Percentiles rank a stretch among this genome's conserved stretches.
Conservation (phyloP, 2,888 invertebrate species). For the Parasteatoda lunata region DNA sequence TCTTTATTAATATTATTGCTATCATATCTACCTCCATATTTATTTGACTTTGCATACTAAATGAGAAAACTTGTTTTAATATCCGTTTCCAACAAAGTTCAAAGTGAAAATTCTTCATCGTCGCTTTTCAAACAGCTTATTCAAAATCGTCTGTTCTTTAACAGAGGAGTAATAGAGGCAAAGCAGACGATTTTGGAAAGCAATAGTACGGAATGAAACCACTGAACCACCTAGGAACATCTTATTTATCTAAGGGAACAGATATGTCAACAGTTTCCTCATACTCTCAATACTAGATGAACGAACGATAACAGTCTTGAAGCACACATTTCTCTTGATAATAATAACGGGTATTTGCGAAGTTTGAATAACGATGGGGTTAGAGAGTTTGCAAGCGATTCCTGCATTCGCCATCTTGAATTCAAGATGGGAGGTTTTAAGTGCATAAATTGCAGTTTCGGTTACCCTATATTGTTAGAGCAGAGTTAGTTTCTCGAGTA, state of each 20-base stretch:
- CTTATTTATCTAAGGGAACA: conserved; percentile 2
- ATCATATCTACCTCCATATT: too few species aligned
- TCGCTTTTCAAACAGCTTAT: not conserved
- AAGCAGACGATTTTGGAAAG: not conserved
- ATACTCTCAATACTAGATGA: not conserved
- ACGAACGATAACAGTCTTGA: not conserved
- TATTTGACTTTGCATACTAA: too few species aligned
- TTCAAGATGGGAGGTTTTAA: not conserved
- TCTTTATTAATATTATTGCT: too few species aligned
- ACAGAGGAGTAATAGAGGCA: not conserved
- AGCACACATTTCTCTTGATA: not conserved
- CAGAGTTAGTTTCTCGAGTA: not conserved
- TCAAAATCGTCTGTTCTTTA: not conserved
- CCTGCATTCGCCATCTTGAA: not conserved
- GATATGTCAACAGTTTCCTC: not conserved
- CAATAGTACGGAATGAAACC: not conserved
- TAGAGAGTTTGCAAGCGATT: not conserved
- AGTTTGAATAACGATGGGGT: conserved; percentile 2
- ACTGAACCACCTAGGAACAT: not conserved
- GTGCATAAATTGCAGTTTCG: conserved; percentile 5
- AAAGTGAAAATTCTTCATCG: not conserved
- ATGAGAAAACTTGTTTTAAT: not conserved
- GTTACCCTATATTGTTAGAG: not conserved
- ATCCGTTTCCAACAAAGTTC: not conserved
- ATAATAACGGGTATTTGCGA: not conserved